These are phyloP conservation scores for Drepana arcuata DNA, from an alignment of 1,140 invertebrate species.

Conservation along the genomic window DNA sequence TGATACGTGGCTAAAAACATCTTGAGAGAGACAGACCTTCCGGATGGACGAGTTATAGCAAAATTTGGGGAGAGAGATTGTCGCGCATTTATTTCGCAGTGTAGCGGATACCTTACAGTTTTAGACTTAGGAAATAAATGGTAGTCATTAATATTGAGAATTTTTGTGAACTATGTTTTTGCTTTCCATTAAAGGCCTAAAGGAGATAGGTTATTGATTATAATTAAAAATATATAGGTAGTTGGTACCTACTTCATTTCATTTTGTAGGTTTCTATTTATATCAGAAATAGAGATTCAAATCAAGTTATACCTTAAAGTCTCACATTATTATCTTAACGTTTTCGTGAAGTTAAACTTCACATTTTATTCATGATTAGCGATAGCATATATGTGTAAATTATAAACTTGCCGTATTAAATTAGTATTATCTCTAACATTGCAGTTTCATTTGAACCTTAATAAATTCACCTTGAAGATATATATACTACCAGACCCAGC, in stretches of 20 bases:
- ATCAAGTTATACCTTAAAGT: too few species aligned
- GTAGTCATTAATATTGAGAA: too few species aligned
- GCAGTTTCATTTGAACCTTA: constrained; percentile 25
- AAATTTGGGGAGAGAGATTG: constrained; percentile 30
- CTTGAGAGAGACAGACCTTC: too few species aligned
- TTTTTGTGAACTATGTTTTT: too few species aligned
- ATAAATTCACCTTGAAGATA: background rate
- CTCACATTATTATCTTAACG: too few species aligned
- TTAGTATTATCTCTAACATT: constrained; percentile 47
- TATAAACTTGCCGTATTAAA: constrained; percentile 61
- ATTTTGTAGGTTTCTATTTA: too few species aligned
- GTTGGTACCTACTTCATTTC: too few species aligned
- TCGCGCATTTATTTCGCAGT: constrained; percentile 47
- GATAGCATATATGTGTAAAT: constrained; percentile 50
- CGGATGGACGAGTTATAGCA: constrained; percentile 20
- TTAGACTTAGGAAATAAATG: constrained; percentile 21
- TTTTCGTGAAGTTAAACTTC: constrained; percentile 58
- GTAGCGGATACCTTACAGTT: constrained; percentile 35
- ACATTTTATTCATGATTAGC: constrained; percentile 42
- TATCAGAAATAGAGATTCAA: too few species aligned
- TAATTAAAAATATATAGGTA: too few species aligned
- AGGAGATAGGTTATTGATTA: too few species aligned
- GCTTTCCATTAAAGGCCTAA: too few species aligned
- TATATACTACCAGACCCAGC: background rate
- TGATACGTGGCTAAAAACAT: too few species aligned